These are phyloP conservation scores for Physeter macrocephalus DNA, from an alignment of 2,113 vertebrate genomes.

Conservation along the genomic window DNA sequence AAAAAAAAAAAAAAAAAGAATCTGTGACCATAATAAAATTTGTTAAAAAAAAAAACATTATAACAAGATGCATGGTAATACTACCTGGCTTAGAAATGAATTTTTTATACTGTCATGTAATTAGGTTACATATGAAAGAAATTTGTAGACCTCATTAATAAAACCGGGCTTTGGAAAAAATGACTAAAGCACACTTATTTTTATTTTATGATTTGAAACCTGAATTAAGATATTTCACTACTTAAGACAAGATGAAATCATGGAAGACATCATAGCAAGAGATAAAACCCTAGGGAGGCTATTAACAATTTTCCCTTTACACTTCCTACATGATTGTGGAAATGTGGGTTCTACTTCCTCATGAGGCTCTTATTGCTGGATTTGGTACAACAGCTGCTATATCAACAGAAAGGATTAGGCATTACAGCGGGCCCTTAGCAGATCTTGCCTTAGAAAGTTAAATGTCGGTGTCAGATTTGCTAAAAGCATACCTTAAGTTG, in stretches of 20 bases:
- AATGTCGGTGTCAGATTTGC: not conserved
- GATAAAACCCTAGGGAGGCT: slow-evolving; percentile 1
- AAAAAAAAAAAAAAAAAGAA: too few relatives aligned
- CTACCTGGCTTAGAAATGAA: not conserved
- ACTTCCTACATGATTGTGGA: slow-evolving; percentile 16
- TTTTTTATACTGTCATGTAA: not conserved
- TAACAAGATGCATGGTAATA: not conserved
- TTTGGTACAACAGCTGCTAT: slow-evolving; percentile 4
- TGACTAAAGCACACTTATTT: not conserved
- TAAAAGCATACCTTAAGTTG: not conserved
- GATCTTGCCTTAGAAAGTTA: slow-evolving; percentile 13
- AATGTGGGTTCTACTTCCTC: not conserved
- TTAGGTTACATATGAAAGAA: slow-evolving; percentile 5
- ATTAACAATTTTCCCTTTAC: slow-evolving; percentile 49
- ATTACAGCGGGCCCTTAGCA: not conserved
- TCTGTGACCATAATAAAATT: too few relatives aligned
- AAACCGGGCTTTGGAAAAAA: slow-evolving; percentile 20
- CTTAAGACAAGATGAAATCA: slow-evolving; percentile 48
- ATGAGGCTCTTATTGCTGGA: not conserved
- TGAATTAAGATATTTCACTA: slow-evolving; percentile 30
- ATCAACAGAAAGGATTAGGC: not conserved
- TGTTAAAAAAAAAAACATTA: not conserved
- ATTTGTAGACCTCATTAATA: not conserved
- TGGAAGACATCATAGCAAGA: not conserved
- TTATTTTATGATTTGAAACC: slow-evolving; percentile 41